Evolutionary conservation across 2,888 invertebrate species (phyloP).

Genomic region (Drosophila colorata): DNA sequence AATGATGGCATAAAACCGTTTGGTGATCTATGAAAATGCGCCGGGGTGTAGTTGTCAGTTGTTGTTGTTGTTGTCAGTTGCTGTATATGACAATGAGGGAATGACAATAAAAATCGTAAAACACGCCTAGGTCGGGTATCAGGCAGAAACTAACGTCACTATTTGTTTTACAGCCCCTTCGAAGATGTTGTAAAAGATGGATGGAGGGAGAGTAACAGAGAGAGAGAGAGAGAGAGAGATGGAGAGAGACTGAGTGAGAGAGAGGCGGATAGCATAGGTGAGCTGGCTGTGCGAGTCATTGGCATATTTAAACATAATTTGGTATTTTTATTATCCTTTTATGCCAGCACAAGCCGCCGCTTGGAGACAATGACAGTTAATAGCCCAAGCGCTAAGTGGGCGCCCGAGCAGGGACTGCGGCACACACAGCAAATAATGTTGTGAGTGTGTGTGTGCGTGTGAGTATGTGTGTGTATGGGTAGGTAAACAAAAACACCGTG

Average conservation of each 20-base stretch:
- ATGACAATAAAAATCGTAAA: conserved; percentile 67
- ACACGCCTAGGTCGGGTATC: conserved; percentile 61
- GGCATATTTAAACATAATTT: conserved; percentile 79
- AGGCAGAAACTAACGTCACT: conserved; percentile 26
- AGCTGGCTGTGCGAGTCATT: conserved; percentile 35
- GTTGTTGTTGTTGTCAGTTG: conserved; percentile 15
- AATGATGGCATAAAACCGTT: conserved; percentile 60
- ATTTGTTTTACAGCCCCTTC: conserved; percentile 51
- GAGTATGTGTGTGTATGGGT: conserved; percentile 10
- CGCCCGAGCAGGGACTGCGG: conserved; percentile 7
- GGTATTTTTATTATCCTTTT: conserved; percentile 76
- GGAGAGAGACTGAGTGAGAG: neutral
- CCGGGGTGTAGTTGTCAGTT: neutral
- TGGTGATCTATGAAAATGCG: conserved; percentile 10
- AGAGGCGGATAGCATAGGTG: neutral
- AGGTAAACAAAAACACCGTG: conserved; percentile 60
- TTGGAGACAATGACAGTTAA: conserved; percentile 72
- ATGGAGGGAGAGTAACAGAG: neutral
- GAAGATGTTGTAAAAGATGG: conserved; percentile 16
- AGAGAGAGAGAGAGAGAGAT: conserved; percentile 1
- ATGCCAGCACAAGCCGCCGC: conserved; percentile 56
- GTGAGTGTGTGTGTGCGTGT: neutral
- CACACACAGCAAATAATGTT: neutral
- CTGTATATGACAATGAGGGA: conserved; percentile 51
- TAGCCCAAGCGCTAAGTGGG: conserved; percentile 54